Percentiles rank a stretch among this genome's conserved stretches.
These are phyloP conservation scores for Sebastes minor DNA, from an alignment of 2,797 vertebrate species.

Conservation along the genomic window DNA sequence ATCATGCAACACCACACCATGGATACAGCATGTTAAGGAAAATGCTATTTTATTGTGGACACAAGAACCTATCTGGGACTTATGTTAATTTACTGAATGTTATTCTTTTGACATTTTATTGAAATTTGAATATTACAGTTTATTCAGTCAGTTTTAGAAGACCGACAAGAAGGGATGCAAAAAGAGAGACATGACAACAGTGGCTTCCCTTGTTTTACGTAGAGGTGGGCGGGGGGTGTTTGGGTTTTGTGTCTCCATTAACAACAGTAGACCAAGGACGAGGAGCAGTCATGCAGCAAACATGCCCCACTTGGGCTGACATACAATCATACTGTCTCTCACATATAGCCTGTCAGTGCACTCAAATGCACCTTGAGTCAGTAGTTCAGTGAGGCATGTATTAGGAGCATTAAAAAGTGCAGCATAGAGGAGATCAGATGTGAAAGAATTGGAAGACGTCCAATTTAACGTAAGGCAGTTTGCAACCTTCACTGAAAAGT, in stretches of 20 bases:
- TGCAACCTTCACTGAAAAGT: too few relatives aligned
- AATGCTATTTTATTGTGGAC: background rate
- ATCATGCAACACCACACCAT: background rate
- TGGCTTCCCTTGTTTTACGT: constrained; percentile 24
- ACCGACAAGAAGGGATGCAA: background rate
- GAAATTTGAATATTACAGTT: background rate
- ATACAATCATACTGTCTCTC: constrained; percentile 22
- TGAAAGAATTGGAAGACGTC: constrained; percentile 3
- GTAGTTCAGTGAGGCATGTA: constrained; percentile 21
- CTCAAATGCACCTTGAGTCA: constrained; percentile 26
- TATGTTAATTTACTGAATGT: background rate
- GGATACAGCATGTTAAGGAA: background rate
- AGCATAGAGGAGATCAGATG: background rate
- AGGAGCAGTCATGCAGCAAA: constrained; percentile 73
- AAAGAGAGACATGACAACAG: background rate
- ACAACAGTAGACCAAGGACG: constrained; percentile 19
- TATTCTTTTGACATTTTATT: background rate
- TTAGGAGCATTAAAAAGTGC: constrained; percentile 2
- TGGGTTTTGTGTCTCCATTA: constrained; percentile 28
- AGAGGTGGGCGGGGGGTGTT: background rate
- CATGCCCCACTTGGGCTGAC: constrained; percentile 54
- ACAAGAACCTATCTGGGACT: background rate
- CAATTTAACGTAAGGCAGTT: background rate
- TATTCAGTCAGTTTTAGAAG: background rate
- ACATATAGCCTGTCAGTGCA: constrained; percentile 1